Evolutionary conservation across 2,888 invertebrate species (phyloP), one percentile per base, ranked within the genome.

Genomic region (Sepiola atlantica): DNA sequence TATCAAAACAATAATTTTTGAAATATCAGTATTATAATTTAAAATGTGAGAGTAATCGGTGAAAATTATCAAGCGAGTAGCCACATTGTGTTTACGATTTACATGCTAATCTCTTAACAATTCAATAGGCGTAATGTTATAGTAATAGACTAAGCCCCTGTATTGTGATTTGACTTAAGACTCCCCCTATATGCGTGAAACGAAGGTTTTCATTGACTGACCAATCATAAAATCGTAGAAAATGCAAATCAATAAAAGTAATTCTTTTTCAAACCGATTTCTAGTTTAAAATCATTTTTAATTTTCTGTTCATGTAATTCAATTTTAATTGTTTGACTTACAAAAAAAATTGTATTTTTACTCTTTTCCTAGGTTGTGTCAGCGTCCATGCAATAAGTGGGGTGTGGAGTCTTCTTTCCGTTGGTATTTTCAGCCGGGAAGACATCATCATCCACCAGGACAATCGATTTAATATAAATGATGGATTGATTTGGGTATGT

Each of bases 321-420:
- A 4, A n/a, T 77, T n/a, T 77, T 32, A 1, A n/a, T 1, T 77
- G 2, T 4, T 16, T n/a, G 0, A 3, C 32, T n/a, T 12, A 16
- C 32, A n/a, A 77, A n/a, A n/a, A n/a, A n/a, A n/a, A 16, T 77
- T 92, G 45, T 92, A 8, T 93, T n/a, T 45, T 91, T 55, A 54
- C 24, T 45, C n/a, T 54, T 94, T 16, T 94, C 94, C n/a, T 94
- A 96, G 96, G 96, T 92, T 96, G 96, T 94, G 96, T 96, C 16
- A 96, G 96, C 35, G 96, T 96, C 18, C 96, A 96, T 94, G 96
- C 96, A 8, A 94, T 96, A 35, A 95, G 95, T 0, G 96, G 96
- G 16, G 94, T 95, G 20, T 96, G 96, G 96, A 95, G 96, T 94
- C 94, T 96, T 55, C 94, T 96, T 14, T 95, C 96, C 16, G 96